Conservation (phyloP, 2,797 vertebrate species). For the Huso huso region DNA sequence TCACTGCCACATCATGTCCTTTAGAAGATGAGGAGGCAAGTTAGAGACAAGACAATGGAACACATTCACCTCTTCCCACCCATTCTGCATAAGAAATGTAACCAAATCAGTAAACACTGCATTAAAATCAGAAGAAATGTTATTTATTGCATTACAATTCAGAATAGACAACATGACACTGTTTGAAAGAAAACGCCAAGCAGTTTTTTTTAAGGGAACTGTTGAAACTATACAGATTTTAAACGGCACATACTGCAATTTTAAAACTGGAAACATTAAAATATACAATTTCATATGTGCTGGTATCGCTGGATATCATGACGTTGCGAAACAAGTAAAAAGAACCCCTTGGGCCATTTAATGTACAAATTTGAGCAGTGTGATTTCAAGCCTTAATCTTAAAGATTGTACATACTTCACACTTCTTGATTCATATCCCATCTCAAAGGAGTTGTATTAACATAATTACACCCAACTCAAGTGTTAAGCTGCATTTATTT, state of each 20-base stretch:
- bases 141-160: conserved; percentile 56
- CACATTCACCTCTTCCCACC: too few relatives aligned
- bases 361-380: conserved; percentile 37
- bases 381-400: conserved; percentile 36
- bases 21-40: too few relatives aligned
- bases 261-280: conserved; percentile 11
- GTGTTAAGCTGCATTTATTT: not conserved
- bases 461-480: conserved; percentile 17
- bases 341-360: conserved; percentile 17
- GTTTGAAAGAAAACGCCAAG: conserved; percentile 41
- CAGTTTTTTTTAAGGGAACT: conserved; percentile 30
- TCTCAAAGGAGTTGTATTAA: conserved; percentile 21
- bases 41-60: too few relatives aligned
- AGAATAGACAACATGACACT: conserved; percentile 52
- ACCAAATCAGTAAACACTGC: too few relatives aligned
- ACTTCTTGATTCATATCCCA: conserved; percentile 12
- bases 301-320: conserved; percentile 23
- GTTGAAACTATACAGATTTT: conserved; percentile 39
- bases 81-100: too few relatives aligned
- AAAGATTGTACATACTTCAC: conserved; percentile 2
- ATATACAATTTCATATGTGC: conserved; percentile 42
- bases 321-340: conserved; percentile 12
- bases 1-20: too few relatives aligned
- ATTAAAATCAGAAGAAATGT: conserved; percentile 34
- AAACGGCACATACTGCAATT: not conserved